Conservation (phyloP, 2,888 invertebrate species). For the Amphipyra tragopoginis region DNA sequence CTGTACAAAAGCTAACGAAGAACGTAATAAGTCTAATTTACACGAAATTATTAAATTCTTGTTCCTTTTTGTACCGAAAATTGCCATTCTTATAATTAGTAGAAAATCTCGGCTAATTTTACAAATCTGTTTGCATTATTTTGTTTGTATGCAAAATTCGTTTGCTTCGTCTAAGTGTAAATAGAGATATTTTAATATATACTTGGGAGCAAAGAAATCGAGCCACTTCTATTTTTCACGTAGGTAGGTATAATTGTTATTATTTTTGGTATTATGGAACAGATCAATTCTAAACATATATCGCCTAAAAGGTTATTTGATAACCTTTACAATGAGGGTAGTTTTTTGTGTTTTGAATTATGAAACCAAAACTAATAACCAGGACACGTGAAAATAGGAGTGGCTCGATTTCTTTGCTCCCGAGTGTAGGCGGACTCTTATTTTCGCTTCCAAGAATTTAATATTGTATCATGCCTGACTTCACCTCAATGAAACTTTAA, state of each 20-base stretch:
- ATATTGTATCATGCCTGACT: slow-evolving; percentile 9
- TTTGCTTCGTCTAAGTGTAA: slow-evolving; percentile 17
- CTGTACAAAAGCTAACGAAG: slow-evolving; percentile 14
- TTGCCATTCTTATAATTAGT: slow-evolving; percentile 32
- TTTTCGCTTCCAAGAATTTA: slow-evolving; percentile 6
- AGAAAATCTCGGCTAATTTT: slow-evolving; percentile 20
- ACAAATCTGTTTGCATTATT: slow-evolving; percentile 24
- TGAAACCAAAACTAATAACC: too few species aligned
- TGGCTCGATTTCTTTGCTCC: too few species aligned
- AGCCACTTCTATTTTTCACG: too few species aligned
- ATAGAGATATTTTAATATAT: slow-evolving; percentile 15
- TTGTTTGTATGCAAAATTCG: slow-evolving; percentile 7
- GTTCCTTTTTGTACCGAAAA: slow-evolving; percentile 11
- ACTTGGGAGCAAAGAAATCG: too few species aligned
- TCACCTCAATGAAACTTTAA: background rate
- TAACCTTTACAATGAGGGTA: too few species aligned
- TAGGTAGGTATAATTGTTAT: too few species aligned
- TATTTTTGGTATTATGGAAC: too few species aligned
- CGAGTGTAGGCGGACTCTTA: slow-evolving; percentile 1
- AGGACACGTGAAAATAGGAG: too few species aligned
- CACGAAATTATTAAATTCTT: slow-evolving; percentile 18
- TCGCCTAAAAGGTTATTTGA: too few species aligned
- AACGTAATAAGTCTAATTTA: slow-evolving; percentile 12
- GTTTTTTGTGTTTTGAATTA: too few species aligned
- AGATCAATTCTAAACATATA: too few species aligned